These are phyloP conservation scores for Pitangus sulphuratus DNA, from an alignment of 2,797 vertebrate species.

Conservation along the genomic window DNA sequence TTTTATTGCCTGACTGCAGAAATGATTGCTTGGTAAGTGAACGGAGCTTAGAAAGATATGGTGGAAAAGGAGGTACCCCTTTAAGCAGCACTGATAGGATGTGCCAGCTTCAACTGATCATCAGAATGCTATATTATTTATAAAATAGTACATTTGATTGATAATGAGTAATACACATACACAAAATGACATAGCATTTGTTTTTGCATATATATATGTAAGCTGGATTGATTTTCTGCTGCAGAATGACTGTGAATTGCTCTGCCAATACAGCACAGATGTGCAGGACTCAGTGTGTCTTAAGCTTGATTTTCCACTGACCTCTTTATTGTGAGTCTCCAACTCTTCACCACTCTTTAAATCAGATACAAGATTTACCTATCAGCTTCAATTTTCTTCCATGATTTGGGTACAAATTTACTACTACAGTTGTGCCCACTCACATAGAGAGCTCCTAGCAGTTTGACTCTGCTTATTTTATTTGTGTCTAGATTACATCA, in stretches of 20 bases:
- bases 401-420: background rate
- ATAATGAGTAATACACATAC: background rate
- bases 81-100: background rate
- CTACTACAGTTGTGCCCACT: background rate
- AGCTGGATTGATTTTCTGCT: background rate
- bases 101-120: background rate
- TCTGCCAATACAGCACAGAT: background rate
- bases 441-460: background rate
- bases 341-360: background rate
- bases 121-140: background rate
- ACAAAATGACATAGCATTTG: background rate
- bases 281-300: background rate
- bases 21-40: background rate
- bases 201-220: background rate
- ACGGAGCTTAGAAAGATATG: background rate
- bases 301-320: background rate
- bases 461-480: background rate
- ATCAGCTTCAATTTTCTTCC: background rate
- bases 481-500: background rate
- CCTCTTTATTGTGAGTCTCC: background rate
- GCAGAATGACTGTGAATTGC: background rate
- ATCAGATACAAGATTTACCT: fast-evolving
- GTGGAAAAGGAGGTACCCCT: background rate
- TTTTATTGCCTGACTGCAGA: background rate
- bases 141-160: background rate